Evolutionary conservation across 1,140 invertebrate genomes (phyloP).

Genomic region (Sitophilus oryzae): DNA sequence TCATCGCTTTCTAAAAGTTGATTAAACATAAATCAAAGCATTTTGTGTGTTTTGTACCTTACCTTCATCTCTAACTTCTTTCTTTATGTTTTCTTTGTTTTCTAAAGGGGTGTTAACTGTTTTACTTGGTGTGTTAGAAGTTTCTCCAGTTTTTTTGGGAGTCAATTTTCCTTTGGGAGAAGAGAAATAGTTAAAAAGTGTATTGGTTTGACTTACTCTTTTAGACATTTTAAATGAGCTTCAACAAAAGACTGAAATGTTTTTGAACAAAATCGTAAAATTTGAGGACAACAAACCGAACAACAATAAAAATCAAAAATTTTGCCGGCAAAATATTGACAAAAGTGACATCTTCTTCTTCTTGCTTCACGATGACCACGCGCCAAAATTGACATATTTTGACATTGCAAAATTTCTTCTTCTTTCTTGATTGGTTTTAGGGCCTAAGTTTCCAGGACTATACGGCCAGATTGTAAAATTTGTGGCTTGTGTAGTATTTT

Average conservation of each 20-base stretch:
- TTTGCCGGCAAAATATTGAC: neutral
- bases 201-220: slow-evolving; percentile 32
- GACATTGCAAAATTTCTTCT: too few relatives aligned
- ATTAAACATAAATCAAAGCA: too few relatives aligned
- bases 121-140: slow-evolving; percentile 6
- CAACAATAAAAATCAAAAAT: neutral
- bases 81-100: neutral
- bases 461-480: too few relatives aligned
- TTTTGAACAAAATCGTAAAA: too few relatives aligned
- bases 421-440: too few relatives aligned
- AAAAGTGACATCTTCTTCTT: too few relatives aligned
- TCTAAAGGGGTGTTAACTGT: neutral
- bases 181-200: slow-evolving; percentile 40
- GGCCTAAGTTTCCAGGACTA: too few relatives aligned
- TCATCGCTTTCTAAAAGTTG: slow-evolving; percentile 25
- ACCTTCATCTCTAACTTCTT: neutral
- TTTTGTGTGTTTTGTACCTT: too few relatives aligned
- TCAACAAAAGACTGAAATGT: neutral
- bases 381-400: too few relatives aligned
- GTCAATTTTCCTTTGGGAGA: slow-evolving; percentile 31
- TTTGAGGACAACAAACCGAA: neutral
- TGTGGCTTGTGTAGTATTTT: too few relatives aligned
- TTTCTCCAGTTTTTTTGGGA: slow-evolving; percentile 9
- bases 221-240: slow-evolving; percentile 5
- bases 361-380: too few relatives aligned